Base-by-base conservation (phyloP, 2,888 invertebrate species). In the Carabus problematicus region DNA sequence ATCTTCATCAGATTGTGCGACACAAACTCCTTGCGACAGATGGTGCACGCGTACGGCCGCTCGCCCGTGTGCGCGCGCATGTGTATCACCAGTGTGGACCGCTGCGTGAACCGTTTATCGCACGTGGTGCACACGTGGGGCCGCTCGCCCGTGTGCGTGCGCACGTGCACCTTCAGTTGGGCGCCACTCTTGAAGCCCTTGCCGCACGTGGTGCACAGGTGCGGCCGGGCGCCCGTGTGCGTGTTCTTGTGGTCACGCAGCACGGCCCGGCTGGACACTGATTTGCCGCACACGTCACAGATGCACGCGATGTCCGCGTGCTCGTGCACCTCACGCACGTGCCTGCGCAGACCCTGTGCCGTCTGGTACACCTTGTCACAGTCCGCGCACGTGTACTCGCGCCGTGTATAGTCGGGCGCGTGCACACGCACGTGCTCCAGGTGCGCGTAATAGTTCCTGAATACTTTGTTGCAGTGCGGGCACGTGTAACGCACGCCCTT, bases 401-500 rank as follows among this genome's bases (percentile, higher is more conserved):
- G 70, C 62, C 67, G 68, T 12, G 62, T 64, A 41, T 71, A 71
- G 14, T 63, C 55, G 0, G 70, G 71, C 16, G 74, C 72, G 60
- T 74, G 74, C 1, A 60, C 67, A 9, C n/a, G n/a, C n/a, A n/a
- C n/a, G n/a, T n/a, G n/a, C n/a, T n/a, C n/a, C n/a, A n/a, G n/a
- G n/a, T n/a, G n/a, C n/a, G n/a, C n/a, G n/a, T n/a, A n/a, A n/a
- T n/a, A n/a, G n/a, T n/a, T n/a, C n/a, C n/a, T n/a, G 68, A 82
- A 82, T 39, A 79, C 80, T 58, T 82, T 77, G n/a, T 76, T 76
- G 70, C 82, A 82, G 61, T 78, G 75, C 0, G 78, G 77, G 70
- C 82, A 82, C 61, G 78, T 79, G 72, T 81, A 81, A 67, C 82
- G 74, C 9, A 82, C 80, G 2, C 82, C 82, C 80, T 81, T 81